Base-by-base conservation (phyloP, 1,140 invertebrate species). In the Monomorium pharaonis region DNA sequence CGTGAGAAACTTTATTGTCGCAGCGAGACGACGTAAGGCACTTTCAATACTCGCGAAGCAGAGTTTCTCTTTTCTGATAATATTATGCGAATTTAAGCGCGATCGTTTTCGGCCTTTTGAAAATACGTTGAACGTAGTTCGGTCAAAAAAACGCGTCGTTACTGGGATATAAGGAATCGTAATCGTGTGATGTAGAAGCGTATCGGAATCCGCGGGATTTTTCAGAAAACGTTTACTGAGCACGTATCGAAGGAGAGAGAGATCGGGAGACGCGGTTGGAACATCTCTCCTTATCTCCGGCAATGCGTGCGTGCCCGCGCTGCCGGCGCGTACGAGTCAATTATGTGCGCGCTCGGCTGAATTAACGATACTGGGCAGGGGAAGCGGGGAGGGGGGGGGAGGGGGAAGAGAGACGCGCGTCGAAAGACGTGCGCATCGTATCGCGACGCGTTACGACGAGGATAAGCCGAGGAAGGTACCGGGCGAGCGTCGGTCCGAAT, bases 311-410 rank as follows among this genome's bases (percentile, higher is more conserved):
- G n/a, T n/a, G 60, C 75, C 37, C 75, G 51, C 77, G 74, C 77
- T 75, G 56, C n/a, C 70, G 60, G 27, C 37, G 47, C 51, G 51
- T 72, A 83, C 78, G 51, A 83, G 51, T 83, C 78, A 83, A 83
- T 83, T 83, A 83, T 83, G 67, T 72, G 78, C 78, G 78, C 67
- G 42, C 78, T 72, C 67, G 62, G 63, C 56, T 37, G 51, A 83
- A 83, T 83, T 83, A 83, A 83, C 78, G 67, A 72, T 21, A 74
- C n/a, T n/a, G n/a, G n/a, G n/a, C n/a, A n/a, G n/a, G n/a, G n/a
- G n/a, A n/a, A n/a, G n/a, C n/a, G n/a, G 37, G 49, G 12, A 33
- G 62, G 56, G 21, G 44, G 33, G 21, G 47, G 4, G 21, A 63
- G 54, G 4, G 37, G 60, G 47, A 56, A 54, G 27, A 10, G 54